phyloP scores from a whole-genome alignment of 2,797 vertebrate species.

The Orientallactaga sibirica region DNA sequence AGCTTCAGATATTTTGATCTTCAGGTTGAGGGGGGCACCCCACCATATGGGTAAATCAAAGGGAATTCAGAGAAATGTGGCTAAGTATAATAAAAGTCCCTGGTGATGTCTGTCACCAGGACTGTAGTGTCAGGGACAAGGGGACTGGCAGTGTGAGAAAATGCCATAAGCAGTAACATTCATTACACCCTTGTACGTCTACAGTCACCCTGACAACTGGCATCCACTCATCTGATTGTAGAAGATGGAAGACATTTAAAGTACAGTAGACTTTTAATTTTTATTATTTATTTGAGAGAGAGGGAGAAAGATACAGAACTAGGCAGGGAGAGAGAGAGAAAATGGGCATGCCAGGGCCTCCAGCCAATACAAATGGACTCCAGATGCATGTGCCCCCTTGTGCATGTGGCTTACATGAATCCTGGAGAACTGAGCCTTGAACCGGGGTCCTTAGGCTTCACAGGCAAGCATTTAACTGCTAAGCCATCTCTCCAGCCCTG shows the following conservation, averaged over 20 bases:
- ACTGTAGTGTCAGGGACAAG: not conserved
- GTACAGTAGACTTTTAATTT: not conserved
- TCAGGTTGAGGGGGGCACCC: not conserved
- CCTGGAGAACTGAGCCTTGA: too few species aligned
- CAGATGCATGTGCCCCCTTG: too few species aligned
- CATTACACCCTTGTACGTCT: not conserved
- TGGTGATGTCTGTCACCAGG: not conserved
- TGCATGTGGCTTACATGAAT: too few species aligned
- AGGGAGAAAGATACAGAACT: too few species aligned
- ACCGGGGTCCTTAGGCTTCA: too few species aligned
- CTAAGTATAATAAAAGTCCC: not conserved
- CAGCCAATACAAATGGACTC: too few species aligned
- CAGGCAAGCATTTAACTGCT: too few species aligned
- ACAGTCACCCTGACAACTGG: not conserved
- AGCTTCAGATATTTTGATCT: not conserved
- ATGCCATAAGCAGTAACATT: not conserved
- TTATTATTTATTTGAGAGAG: too few species aligned
- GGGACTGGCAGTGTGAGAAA: not conserved
- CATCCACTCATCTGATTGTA: slow-evolving; percentile 15
- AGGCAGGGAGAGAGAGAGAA: too few species aligned
- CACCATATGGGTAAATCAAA: not conserved
- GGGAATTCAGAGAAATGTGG: not conserved
- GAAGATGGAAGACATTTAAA: slow-evolving; percentile 10
- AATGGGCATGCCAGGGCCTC: too few species aligned
- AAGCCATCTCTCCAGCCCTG: too few species aligned